A percentile compares a stretch with the other conserved stretches of the same genome.
phyloP scores from a whole-genome alignment of 2,113 vertebrate genomes.

The Poecile atricapillus region DNA sequence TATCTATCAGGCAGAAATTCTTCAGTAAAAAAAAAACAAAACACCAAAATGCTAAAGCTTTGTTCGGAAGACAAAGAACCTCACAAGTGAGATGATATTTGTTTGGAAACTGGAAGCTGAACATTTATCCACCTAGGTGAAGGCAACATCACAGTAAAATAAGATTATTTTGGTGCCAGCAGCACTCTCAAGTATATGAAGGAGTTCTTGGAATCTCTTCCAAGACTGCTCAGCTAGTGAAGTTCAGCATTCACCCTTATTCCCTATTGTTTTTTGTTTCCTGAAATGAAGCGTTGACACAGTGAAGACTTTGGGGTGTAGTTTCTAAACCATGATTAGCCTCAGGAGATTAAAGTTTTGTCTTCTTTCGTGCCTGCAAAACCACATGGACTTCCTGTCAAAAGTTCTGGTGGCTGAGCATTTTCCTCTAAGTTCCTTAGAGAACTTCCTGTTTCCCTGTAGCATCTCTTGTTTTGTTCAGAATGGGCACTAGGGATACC shows the following conservation, averaged over 20 bases:
- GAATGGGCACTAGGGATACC: not conserved
- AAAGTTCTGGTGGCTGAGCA: not conserved
- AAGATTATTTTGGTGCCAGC: not conserved
- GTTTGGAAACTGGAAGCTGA: not conserved
- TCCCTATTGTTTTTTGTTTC: not conserved
- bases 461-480: not conserved
- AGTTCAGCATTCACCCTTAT: not conserved
- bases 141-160: not conserved
- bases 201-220: not conserved
- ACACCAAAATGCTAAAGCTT: not conserved
- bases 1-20: slow-evolving; percentile 12
- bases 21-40: not conserved
- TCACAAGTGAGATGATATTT: not conserved
- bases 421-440: not conserved
- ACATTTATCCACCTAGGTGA: not conserved
- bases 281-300: not conserved
- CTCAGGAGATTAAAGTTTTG: not conserved
- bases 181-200: not conserved
- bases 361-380: not conserved
- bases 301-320: not conserved
- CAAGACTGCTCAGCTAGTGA: not conserved
- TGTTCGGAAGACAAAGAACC: slow-evolving; percentile 15
- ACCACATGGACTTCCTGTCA: not conserved
- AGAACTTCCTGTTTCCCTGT: not conserved
- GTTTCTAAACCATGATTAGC: not conserved